Evolutionary conservation across 2,113 vertebrate genomes (phyloP), one percentile per base, ranked within the genome.

Genomic region (Phrynosoma blainvillii): DNA sequence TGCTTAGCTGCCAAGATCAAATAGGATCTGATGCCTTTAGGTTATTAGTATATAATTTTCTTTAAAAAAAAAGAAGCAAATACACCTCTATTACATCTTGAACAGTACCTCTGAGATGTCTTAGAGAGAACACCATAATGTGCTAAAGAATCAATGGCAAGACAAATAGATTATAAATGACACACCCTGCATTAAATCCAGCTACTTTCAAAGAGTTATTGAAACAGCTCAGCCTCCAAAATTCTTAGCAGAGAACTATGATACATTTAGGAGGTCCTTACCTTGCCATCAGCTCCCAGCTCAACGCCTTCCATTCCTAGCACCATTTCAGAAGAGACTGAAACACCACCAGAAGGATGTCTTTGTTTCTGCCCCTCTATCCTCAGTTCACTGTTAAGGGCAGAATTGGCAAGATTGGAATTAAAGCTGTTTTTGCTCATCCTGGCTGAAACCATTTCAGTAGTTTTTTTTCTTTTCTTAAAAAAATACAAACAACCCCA

Each of bases 221-320:
- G 21, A 52, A 82, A 32, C 21, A 8, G 18, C 32, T 25, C 56
- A 2, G 9, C 14, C 23, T 12, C 32, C 8, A 30, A 25, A 52
- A 1, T 32, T 54, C 56, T 9, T 30, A 54, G 32, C 74, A 40
- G 20, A 88, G 73, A 82, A 4, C 20, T 23, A 21, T n/a, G 36
- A 10, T 66, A 54, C 71, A 36, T 1, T 7, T 0, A 56, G 1
- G 2, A 1, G 0, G 18, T 71, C 47, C 91, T 97, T 97, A 98
- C 99, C 97, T 98, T 97, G 91, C 98, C 98, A 0, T 99, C 99
- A 3, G 97, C 97, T 87, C 98, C 98, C 87, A 99, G 95, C 71
- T 99, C 98, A 73, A 99, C 98, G 1, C 98, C 98, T 95, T 99
- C 99, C 75, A 99, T 93, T 4, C 98, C 98, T 27, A 98, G 97